Conservation (phyloP, 2,888 invertebrate genomes). For the Lepidonotus clava region DNA sequence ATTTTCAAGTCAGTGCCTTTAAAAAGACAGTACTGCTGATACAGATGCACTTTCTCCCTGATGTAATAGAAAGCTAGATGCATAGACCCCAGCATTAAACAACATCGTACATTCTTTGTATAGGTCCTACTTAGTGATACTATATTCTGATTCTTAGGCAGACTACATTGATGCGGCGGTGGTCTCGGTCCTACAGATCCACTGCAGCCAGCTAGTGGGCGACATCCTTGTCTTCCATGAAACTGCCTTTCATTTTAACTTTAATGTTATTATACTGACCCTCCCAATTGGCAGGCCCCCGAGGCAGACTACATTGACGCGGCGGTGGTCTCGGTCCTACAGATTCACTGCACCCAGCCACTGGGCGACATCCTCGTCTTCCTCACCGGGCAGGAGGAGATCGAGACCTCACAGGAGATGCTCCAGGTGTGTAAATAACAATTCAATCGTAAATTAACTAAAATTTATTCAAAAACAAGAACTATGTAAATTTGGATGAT, state of each 20-base stretch:
- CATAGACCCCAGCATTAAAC: neutral
- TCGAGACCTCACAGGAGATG: conserved; percentile 82
- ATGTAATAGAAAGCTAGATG: no score
- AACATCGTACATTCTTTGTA: no score
- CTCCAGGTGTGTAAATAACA: conserved; percentile 77
- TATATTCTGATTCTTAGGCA: no score
- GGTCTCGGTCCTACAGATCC: conserved; percentile 98
- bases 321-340: conserved; percentile 96
- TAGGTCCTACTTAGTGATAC: no score
- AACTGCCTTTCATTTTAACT: no score
- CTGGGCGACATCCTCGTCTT: conserved; percentile 97
- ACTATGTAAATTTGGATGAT: no score
- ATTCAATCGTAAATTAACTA: no score
- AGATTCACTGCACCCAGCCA: conserved; percentile 98
- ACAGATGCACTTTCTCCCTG: no score
- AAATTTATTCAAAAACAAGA: no score
- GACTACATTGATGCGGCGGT: conserved; percentile 99
- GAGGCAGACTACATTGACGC: conserved; percentile 99
- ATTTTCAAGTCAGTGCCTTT: no score
- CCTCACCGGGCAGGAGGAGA: conserved; percentile 88
- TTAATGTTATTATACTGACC: no score
- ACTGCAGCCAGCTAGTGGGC: conserved; percentile 96
- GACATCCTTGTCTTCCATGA: conserved; percentile 97
- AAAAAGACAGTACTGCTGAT: no score
- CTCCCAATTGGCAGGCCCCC: conserved; percentile 91